Percentiles rank a stretch among this genome's conserved stretches.
Conservation (phyloP, 2,113 vertebrate species). For the Hipposideros armiger region DNA sequence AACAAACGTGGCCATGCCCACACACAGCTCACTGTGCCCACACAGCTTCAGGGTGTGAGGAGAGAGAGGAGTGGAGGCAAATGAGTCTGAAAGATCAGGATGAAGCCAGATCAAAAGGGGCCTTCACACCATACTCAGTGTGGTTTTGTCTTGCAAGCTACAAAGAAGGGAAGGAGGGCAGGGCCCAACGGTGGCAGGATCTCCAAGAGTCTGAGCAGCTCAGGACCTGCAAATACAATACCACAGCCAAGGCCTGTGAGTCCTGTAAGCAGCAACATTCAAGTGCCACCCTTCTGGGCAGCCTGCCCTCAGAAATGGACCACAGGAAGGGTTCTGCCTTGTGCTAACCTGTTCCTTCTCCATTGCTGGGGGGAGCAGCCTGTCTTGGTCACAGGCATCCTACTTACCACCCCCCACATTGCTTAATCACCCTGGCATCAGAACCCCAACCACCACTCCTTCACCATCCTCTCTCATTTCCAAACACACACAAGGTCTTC, state of each 20-base stretch:
- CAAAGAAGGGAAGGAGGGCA: not conserved
- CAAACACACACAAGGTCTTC: not conserved
- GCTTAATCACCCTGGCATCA: not conserved
- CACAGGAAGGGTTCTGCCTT: not conserved
- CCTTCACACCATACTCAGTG: not conserved
- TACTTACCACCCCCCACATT: not conserved
- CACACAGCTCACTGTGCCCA: not conserved
- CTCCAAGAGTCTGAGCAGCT: not conserved
- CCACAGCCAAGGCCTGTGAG: not conserved
- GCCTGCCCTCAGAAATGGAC: not conserved
- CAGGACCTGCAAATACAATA: not conserved
- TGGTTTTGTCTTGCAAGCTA: not conserved
- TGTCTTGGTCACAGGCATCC: not conserved
- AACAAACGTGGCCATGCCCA: not conserved
- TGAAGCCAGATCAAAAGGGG: not conserved
- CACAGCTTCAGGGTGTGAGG: not conserved
- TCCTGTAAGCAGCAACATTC: not conserved
- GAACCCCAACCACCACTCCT: not conserved
- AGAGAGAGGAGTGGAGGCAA: not conserved
- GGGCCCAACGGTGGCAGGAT: not conserved
- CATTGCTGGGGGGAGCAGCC: not conserved
- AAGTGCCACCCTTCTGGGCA: not conserved
- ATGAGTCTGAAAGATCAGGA: not conserved
- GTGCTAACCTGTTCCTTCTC: not conserved
- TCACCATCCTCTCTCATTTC: not conserved